These are phyloP conservation scores for Actinostola sp. DNA, from an alignment of 92 coral and sea anemone species.

Conservation along the genomic window DNA sequence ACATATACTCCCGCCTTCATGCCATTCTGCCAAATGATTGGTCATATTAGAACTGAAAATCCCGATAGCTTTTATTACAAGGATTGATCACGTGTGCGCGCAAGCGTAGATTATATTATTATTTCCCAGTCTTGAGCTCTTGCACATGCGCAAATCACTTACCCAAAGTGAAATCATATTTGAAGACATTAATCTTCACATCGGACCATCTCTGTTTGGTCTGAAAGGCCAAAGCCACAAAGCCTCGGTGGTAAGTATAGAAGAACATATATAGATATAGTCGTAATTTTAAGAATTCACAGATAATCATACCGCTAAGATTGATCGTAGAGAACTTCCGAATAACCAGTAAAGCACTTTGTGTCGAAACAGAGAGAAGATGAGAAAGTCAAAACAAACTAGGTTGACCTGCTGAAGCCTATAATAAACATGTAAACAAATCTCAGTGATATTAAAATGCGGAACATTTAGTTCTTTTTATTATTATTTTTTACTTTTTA, in stretches of 20 bases:
- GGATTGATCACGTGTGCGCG: too few relatives aligned
- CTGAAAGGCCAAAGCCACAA: constrained; percentile 1
- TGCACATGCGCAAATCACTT: not conserved
- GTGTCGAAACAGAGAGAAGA: not conserved
- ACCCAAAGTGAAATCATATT: constrained; percentile 5
- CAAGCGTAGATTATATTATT: not conserved
- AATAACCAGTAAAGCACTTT: not conserved
- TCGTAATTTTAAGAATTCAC: too few relatives aligned
- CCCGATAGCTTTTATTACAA: too few relatives aligned
- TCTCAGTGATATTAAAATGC: not conserved
- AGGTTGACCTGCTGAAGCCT: not conserved
- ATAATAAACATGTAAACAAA: constrained; percentile 11
- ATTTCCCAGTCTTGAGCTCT: constrained; percentile 3
- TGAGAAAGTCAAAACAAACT: constrained; percentile 1
- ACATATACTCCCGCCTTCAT: too few relatives aligned
- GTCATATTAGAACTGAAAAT: too few relatives aligned
- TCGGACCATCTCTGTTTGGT: constrained; percentile 17
- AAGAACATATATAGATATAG: too few relatives aligned
- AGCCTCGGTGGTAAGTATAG: constrained; percentile 2
- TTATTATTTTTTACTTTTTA: not conserved
- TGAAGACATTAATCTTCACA: not conserved
- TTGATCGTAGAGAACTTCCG: not conserved
- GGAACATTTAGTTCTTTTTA: not conserved
- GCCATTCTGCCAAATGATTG: too few relatives aligned
- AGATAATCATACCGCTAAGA: too few relatives aligned